Percentiles rank a stretch among this genome's conserved stretches.
phyloP scores from a whole-genome alignment of 2,797 vertebrate genomes.

The Helarctos malayanus region DNA sequence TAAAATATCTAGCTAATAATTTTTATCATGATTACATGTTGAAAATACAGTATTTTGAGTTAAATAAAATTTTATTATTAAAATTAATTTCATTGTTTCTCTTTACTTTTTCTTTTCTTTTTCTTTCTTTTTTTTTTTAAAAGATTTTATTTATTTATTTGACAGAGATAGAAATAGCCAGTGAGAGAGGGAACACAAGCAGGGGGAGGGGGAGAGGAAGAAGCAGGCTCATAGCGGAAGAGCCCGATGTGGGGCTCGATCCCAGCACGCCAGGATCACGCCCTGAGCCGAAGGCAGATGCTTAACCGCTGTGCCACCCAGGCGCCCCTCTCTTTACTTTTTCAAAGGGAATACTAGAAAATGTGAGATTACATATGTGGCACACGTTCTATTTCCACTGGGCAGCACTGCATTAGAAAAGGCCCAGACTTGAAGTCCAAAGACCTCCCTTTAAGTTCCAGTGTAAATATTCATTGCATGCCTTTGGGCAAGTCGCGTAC shows the following conservation, averaged over 20 bases:
- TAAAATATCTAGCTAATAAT: background rate
- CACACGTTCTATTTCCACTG: background rate
- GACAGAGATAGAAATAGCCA: too few species aligned
- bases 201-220: too few species aligned
- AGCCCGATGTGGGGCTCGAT: too few species aligned
- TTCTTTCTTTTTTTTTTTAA: too few species aligned
- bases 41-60: background rate
- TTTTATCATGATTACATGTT: background rate
- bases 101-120: background rate
- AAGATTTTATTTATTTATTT: too few species aligned
- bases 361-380: background rate
- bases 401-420: background rate
- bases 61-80: slow-evolving; percentile 38
- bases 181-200: too few species aligned
- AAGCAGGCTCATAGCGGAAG: too few species aligned
- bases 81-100: background rate
- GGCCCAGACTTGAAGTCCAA: background rate
- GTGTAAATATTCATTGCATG: background rate
- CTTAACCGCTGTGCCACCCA: too few species aligned
- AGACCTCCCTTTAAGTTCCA: slow-evolving; percentile 16
- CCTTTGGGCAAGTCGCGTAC: background rate
- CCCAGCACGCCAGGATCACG: too few species aligned
- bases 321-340: background rate
- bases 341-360: background rate
- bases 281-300: too few species aligned